Conservation (phyloP, 2,113 vertebrate species). For the Ariopsis seemanni region DNA sequence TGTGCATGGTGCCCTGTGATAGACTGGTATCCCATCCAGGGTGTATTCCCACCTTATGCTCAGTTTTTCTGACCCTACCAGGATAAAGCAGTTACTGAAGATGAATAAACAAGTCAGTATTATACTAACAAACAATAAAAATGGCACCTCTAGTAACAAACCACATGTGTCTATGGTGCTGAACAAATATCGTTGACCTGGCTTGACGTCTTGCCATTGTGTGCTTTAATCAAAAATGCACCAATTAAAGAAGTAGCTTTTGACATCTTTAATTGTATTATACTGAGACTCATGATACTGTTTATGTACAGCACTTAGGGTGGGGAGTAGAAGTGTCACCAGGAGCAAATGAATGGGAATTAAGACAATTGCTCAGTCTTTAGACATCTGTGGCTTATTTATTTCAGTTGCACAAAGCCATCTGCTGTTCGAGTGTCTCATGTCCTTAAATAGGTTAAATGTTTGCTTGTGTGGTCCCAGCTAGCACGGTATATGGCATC, state of each 20-base stretch:
- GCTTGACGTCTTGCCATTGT: background rate
- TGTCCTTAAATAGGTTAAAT: background rate
- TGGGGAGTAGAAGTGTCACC: slow-evolving; percentile 4
- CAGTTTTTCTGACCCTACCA: background rate
- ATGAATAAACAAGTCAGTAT: background rate
- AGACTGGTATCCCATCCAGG: background rate
- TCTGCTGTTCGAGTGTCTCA: slow-evolving; percentile 17
- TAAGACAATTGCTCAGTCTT: slow-evolving; percentile 11
- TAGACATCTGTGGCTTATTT: slow-evolving; percentile 14
- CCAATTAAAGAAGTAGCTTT: background rate
- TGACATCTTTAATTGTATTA: slow-evolving; percentile 18
- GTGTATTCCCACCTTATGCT: background rate
- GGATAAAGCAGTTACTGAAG: background rate
- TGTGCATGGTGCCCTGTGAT: background rate
- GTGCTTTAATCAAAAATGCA: background rate
- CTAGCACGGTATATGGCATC: background rate
- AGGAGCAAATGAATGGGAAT: slow-evolving; percentile 19
- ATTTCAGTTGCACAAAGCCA: slow-evolving; percentile 6
- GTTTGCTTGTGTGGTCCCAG: background rate
- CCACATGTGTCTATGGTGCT: background rate
- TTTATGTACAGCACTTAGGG: background rate
- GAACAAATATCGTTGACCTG: background rate
- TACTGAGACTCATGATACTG: background rate
- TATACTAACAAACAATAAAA: background rate
- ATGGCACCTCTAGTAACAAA: background rate